These are phyloP conservation scores for Bombylius major DNA, from an alignment of 2,888 invertebrate species.

Conservation along the genomic window DNA sequence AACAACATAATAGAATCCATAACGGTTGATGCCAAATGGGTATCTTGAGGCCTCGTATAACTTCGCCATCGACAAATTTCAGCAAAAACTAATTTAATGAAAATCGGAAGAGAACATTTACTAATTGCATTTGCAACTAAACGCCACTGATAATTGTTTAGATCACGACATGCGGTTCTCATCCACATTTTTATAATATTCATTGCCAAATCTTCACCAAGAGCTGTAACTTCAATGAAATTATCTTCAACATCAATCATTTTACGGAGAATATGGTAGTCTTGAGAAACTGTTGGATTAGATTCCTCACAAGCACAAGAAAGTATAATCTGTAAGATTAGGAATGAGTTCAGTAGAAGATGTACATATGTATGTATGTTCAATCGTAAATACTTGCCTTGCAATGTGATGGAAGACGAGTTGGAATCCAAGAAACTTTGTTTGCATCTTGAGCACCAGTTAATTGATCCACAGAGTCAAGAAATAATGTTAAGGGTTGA, in stretches of 20 bases:
- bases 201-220: slow-evolving; percentile 89
- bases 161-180: slow-evolving; percentile 72
- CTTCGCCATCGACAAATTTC: slow-evolving; percentile 96
- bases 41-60: slow-evolving; percentile 87
- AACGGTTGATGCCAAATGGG: slow-evolving; percentile 83
- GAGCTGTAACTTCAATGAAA: slow-evolving; percentile 76
- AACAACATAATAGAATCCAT: slow-evolving; percentile 97
- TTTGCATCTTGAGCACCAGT: slow-evolving; percentile 90
- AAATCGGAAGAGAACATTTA: slow-evolving; percentile 89
- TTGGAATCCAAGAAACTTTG: slow-evolving; percentile 92
- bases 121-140: slow-evolving; percentile 86
- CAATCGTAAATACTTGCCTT: slow-evolving; percentile 46
- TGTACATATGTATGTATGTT: too few species aligned
- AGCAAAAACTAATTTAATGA: slow-evolving; percentile 93
- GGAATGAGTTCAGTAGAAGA: not conserved
- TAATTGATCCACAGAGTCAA: slow-evolving; percentile 95
- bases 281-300: slow-evolving; percentile 75
- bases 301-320: slow-evolving; percentile 81
- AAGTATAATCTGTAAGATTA: slow-evolving; percentile 58
- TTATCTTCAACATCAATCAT: slow-evolving; percentile 84
- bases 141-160: slow-evolving; percentile 89
- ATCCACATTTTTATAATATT: slow-evolving; percentile 87
- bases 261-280: slow-evolving; percentile 69
- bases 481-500: slow-evolving; percentile 78
- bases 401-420: slow-evolving; percentile 74